Conservation (phyloP, 2,797 vertebrate species). For the Apodemus agrarius region DNA sequence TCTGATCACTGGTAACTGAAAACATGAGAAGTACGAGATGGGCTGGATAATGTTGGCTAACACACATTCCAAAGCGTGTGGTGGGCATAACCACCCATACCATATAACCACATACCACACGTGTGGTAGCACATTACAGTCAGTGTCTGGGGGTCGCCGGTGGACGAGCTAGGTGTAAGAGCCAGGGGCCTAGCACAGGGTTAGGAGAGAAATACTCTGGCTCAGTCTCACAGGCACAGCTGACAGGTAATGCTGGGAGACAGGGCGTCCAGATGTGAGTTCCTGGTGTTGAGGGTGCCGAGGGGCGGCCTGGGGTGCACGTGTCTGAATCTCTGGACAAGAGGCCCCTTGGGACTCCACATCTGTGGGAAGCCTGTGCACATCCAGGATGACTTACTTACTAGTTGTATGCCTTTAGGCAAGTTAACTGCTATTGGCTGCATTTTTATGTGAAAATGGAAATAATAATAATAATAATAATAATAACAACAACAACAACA, state of each 20-base stretch:
- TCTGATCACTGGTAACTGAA: neutral
- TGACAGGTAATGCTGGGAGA: neutral
- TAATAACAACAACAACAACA: neutral
- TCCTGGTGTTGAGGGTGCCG: neutral
- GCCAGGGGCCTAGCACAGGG: neutral
- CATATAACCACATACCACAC: too few relatives aligned
- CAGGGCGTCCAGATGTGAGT: neutral
- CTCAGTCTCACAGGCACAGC: neutral
- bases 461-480: neutral
- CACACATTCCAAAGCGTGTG: neutral
- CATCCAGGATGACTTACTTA: neutral
- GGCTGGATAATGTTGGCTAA: neutral
- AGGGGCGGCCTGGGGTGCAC: neutral
- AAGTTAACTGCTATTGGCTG: neutral
- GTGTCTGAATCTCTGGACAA: neutral
- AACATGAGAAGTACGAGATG: neutral
- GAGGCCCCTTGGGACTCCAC: neutral
- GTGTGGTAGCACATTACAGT: too few relatives aligned
- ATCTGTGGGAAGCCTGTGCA: neutral
- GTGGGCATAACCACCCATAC: neutral
- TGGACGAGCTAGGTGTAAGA: neutral
- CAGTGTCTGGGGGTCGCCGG: neutral
- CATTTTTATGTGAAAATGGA: slow-evolving; percentile 32
- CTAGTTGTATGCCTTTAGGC: neutral
- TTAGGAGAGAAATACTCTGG: neutral